A percentile compares a stretch with the other conserved stretches of the same genome.
These are phyloP conservation scores for Dipodomys stephensi DNA, from an alignment of 2,113 vertebrate species.

Conservation along the genomic window DNA sequence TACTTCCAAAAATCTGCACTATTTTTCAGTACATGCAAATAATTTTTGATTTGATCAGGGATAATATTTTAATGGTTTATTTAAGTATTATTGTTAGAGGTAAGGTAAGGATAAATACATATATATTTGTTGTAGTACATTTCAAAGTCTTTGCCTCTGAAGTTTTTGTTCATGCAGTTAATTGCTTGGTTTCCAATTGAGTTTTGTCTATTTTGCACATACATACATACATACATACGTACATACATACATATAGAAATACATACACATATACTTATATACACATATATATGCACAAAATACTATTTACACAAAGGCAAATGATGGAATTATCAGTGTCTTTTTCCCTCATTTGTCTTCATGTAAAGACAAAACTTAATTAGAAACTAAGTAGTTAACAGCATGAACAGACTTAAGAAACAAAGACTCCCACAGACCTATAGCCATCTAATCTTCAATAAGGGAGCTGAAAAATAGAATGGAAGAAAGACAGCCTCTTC, in stretches of 20 bases:
- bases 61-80: not conserved
- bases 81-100: conserved; percentile 17
- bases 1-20: not conserved
- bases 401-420: too few species aligned
- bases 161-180: conserved; percentile 17
- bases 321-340: not conserved
- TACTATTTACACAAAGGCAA: not conserved
- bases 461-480: too few species aligned
- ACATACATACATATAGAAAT: not conserved
- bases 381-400: too few species aligned
- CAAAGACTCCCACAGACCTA: too few species aligned
- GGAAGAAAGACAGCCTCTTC: too few species aligned
- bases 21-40: not conserved
- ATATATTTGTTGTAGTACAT: not conserved
- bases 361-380: too few species aligned
- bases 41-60: not conserved
- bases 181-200: not conserved
- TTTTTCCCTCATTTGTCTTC: too few species aligned
- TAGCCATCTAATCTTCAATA: too few species aligned
- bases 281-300: not conserved
- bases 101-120: not conserved
- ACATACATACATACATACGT: too few species aligned
- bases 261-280: not conserved
- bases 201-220: not conserved
- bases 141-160: not conserved